phyloP scores from a whole-genome alignment of 1,140 invertebrate species.

The Plutomurus gul region DNA sequence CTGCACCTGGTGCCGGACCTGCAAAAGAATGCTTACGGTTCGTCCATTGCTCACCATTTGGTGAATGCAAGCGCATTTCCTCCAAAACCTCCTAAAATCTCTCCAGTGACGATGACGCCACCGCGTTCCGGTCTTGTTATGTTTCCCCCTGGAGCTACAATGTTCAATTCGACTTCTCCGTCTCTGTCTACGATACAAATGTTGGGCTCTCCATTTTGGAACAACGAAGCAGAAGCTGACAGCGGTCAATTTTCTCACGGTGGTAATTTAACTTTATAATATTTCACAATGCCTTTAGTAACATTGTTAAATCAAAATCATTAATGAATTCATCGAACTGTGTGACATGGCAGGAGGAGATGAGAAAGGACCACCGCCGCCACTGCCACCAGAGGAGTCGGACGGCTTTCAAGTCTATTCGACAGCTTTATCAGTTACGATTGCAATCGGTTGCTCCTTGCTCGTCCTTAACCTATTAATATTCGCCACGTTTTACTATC shows the following conservation, averaged over 20 bases:
- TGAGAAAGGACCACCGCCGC: neutral
- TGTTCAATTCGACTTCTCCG: slow-evolving; percentile 51
- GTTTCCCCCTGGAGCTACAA: slow-evolving; percentile 39
- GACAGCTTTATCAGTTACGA: slow-evolving; percentile 84
- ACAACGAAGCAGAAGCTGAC: slow-evolving; percentile 44
- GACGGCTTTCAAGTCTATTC: slow-evolving; percentile 68
- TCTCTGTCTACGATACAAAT: slow-evolving; percentile 49
- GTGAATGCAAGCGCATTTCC: slow-evolving; percentile 12
- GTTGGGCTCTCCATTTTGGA: slow-evolving; percentile 50
- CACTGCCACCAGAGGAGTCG: slow-evolving; percentile 10
- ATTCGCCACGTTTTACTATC: slow-evolving; percentile 84
- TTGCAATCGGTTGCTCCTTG: slow-evolving; percentile 87
- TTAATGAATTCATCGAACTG: too few species aligned
- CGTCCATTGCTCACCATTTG: slow-evolving; percentile 46
- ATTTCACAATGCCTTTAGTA: too few species aligned
- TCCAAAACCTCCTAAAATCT: neutral
- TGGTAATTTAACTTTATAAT: slow-evolving; percentile 15
- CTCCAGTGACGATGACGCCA: slow-evolving; percentile 6
- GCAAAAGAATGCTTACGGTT: slow-evolving; percentile 74
- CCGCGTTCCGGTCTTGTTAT: slow-evolving; percentile 48
- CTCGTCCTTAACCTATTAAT: slow-evolving; percentile 83
- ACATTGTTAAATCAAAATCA: too few species aligned
- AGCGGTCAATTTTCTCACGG: slow-evolving; percentile 42
- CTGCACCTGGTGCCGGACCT: slow-evolving; percentile 91
- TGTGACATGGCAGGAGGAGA: neutral